phyloP scores from a whole-genome alignment of 2,888 invertebrate genomes.

The Slavum lentiscoides region DNA sequence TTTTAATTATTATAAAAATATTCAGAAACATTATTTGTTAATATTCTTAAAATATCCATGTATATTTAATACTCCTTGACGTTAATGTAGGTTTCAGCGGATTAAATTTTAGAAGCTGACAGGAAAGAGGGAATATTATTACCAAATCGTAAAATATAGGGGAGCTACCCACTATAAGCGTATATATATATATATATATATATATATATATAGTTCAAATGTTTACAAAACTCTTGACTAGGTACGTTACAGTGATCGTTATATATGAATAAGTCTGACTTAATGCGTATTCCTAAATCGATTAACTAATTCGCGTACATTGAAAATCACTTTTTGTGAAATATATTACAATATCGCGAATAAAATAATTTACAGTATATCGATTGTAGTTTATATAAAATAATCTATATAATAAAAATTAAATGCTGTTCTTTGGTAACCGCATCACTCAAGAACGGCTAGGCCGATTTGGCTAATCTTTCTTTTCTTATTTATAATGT shows the following conservation, averaged over 20 bases:
- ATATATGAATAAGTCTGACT: conserved; percentile 4
- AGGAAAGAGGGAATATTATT: conserved; percentile 37
- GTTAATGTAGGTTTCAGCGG: conserved; percentile 15
- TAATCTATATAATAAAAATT: no score
- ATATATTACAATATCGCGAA: no score
- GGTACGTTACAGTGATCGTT: conserved; percentile 28
- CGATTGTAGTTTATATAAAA: no score
- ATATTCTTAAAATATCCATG: conserved; percentile 18
- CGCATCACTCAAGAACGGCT: no score
- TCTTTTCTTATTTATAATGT: no score
- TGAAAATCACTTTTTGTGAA: no score
- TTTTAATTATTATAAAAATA: no score
- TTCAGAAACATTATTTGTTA: conserved; percentile 4
- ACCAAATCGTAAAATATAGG: conserved; percentile 13
- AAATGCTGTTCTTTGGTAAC: no score
- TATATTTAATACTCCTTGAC: neutral
- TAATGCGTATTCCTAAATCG: conserved; percentile 37
- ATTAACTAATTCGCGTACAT: conserved; percentile 9
- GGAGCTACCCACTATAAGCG: conserved; percentile 8
- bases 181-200: no score
- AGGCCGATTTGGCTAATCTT: no score
- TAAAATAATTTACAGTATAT: no score
- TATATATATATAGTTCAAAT: conserved; percentile 30
- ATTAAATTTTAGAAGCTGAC: conserved; percentile 30
- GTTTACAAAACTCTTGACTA: conserved; percentile 51